These are phyloP conservation scores for Vicugna pacos DNA, from an alignment of 2,113 vertebrate species.

Conservation along the genomic window DNA sequence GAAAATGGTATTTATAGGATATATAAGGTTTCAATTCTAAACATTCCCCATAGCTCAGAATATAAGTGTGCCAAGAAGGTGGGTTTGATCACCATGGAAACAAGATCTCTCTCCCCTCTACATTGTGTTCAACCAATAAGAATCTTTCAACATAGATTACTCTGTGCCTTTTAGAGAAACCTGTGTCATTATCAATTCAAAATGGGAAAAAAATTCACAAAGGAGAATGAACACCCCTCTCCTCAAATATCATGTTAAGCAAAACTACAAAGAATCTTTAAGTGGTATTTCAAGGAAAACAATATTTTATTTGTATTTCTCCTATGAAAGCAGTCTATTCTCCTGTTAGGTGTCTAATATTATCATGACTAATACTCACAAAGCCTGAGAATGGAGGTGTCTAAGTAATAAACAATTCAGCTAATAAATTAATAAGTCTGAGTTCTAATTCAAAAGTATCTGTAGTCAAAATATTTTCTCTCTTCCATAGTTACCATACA, in stretches of 20 bases:
- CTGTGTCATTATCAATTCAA: background rate
- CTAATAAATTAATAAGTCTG: background rate
- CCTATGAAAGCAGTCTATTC: background rate
- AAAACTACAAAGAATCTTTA: background rate
- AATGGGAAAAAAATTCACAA: background rate
- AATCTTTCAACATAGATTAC: background rate
- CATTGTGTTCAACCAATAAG: background rate
- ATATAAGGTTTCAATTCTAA: slow-evolving; percentile 1
- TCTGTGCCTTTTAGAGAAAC: background rate
- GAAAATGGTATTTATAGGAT: background rate
- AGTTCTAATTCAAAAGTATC: background rate
- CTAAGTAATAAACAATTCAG: background rate
- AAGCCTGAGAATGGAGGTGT: background rate
- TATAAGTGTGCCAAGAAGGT: background rate
- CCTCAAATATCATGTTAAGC: background rate
- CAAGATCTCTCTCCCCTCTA: background rate
- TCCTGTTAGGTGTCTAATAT: background rate
- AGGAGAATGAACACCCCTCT: background rate
- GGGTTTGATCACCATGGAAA: slow-evolving; percentile 4
- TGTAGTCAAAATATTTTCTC: background rate
- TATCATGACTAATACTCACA: background rate
- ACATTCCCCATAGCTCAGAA: background rate
- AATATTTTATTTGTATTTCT: background rate
- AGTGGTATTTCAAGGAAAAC: background rate
- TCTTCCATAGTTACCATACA: background rate